Evolutionary conservation across 2,797 vertebrate genomes (phyloP).

Genomic region (Pseudocheirus occidentalis): DNA sequence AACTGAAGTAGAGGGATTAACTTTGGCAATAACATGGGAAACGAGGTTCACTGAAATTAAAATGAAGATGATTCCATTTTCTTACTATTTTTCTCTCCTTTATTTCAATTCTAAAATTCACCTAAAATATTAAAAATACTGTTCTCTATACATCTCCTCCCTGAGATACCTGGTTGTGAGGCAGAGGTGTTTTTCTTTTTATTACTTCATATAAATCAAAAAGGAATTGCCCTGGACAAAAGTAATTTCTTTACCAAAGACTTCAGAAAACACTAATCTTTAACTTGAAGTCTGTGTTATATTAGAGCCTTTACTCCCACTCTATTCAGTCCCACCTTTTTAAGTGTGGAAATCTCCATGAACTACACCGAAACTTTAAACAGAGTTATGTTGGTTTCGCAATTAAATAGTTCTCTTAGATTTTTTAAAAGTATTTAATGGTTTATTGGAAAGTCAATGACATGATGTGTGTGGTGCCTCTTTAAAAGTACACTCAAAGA

Average conservation of each 20-base stretch:
- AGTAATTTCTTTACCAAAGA: conserved; percentile 14
- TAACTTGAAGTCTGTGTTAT: conserved; percentile 6
- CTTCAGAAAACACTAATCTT: conserved; percentile 46
- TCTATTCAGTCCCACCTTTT: conserved; percentile 39
- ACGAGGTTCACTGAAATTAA: not conserved
- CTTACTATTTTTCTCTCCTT: not conserved
- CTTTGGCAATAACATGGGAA: not conserved
- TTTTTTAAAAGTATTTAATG: conserved; percentile 75
- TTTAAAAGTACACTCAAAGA: conserved; percentile 71
- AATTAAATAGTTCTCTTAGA: conserved; percentile 73
- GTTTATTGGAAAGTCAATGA: conserved; percentile 79
- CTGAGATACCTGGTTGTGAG: not conserved
- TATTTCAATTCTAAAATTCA: not conserved
- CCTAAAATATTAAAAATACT: not conserved
- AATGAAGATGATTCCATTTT: not conserved
- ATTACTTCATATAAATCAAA: not conserved
- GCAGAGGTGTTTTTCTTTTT: not conserved
- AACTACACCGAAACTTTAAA: conserved; percentile 61
- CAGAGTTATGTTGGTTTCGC: conserved; percentile 61
- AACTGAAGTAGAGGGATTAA: not conserved
- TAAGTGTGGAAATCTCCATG: conserved; percentile 48
- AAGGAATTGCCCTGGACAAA: not conserved
- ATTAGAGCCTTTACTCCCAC: conserved; percentile 31
- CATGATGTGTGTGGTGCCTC: conserved; percentile 73
- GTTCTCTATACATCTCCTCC: not conserved